These are phyloP conservation scores for Brachionus asplanchnoidis DNA, from an alignment of 1,140 invertebrate genomes.

Conservation along the genomic window DNA sequence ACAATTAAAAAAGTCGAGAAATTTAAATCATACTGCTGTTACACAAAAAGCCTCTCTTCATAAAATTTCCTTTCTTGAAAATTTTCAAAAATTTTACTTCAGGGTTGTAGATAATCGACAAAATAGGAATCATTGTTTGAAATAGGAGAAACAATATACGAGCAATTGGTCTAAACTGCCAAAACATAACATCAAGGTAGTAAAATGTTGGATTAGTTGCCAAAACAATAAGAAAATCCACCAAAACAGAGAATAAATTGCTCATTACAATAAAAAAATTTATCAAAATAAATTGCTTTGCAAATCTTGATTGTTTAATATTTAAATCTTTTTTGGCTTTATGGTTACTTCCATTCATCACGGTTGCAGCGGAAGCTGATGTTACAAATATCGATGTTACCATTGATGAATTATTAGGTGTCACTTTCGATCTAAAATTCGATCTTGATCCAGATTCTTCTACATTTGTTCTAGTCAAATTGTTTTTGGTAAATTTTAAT, in stretches of 20 bases:
- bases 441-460: background rate
- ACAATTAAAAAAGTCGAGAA: background rate
- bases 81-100: background rate
- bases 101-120: background rate
- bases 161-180: background rate
- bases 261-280: background rate
- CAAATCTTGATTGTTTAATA: conserved; percentile 2
- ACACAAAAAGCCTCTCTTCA: background rate
- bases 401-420: background rate
- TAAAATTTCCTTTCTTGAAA: background rate
- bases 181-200: background rate
- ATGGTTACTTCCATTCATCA: background rate
- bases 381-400: background rate
- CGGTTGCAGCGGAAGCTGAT: background rate
- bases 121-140: background rate
- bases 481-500: background rate
- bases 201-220: background rate
- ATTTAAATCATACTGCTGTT: background rate
- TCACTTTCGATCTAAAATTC: background rate
- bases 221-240: background rate
- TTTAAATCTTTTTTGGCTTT: background rate
- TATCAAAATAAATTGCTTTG: background rate
- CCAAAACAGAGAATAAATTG: background rate
- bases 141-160: background rate
- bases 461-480: background rate